A percentile compares a stretch with the other conserved stretches of the same genome.
Evolutionary conservation across 2,797 vertebrate genomes (phyloP).

Genomic region (Myripristis murdjan): DNA sequence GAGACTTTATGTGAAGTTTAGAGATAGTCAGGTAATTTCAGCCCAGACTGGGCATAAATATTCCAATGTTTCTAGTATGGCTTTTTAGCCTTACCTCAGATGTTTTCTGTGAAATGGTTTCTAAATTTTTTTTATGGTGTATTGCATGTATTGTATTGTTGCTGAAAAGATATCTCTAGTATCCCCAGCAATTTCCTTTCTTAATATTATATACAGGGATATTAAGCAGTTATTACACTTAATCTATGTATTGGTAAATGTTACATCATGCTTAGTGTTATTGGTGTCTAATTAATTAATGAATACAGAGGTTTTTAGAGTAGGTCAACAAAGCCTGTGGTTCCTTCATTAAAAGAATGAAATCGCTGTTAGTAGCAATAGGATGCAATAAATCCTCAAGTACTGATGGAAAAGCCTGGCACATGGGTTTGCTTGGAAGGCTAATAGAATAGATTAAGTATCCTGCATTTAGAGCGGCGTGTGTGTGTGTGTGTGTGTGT

Average conservation of each 20-base stretch:
- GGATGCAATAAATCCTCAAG: neutral
- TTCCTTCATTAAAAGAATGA: constrained; percentile 14
- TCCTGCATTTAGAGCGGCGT: neutral
- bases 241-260: neutral
- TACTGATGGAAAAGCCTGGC: neutral
- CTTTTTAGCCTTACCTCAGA: neutral
- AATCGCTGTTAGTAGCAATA: constrained; percentile 9
- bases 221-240: neutral
- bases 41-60: neutral
- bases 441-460: neutral
- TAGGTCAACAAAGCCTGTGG: constrained; percentile 1
- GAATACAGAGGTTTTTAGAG: constrained; percentile 16
- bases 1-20: neutral
- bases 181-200: neutral
- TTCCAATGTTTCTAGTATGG: neutral
- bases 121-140: neutral
- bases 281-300: constrained; percentile 10
- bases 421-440: neutral
- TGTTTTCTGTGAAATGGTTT: neutral
- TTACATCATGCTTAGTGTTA: neutral
- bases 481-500: neutral
- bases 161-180: neutral
- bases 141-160: neutral
- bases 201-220: neutral
- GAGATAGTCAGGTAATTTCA: too few relatives aligned